Base-by-base conservation (phyloP, 2,888 invertebrate species). In the Ophion ventricosus region DNA sequence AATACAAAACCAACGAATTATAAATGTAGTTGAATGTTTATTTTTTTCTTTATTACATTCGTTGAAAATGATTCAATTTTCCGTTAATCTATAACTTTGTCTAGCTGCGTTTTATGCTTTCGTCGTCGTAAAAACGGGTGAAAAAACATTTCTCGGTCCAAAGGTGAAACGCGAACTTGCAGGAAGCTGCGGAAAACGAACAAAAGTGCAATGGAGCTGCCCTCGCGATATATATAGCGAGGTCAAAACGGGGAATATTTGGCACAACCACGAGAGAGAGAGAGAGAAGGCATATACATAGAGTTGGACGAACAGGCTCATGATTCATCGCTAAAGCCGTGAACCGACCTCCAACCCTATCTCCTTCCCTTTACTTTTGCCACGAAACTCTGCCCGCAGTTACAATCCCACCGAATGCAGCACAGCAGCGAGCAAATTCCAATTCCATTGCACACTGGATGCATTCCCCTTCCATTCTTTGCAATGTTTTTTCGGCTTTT, bases 261-360 rank as follows among this genome's bases (percentile, higher is more conserved):
- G 84, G 82, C 84, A 80, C 70, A 79, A 72, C 75, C 79, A 29
- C 64, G 76, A 75, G 67, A 81, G 72, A 82, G 79, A 67, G 82
- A 49, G 74, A 56, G 56, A 73, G 49, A 49, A 49, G 49, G 17
- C 49, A 49, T 49, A 49, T 49, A 79, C 61, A 73, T 29, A 69
- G 82, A 82, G 83, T 85, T 82, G 85, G 78, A 83, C 85, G 86
- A 86, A 83, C 82, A 80, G 83, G 73, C 80, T 70, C 84, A 86
- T 86, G 86, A 86, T 87, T 87, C 85, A 87, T 87, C 84, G 82
- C 83, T 83, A 85, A 80, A 84, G 76, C 82, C 84, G 70, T 49
- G 79, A 61, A 40, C 14, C 43, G 66, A 29, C 66, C 40, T 61
- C 67, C 67, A 49, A 49, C 61, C 63, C 79, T 64, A 61, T 64